Conservation (phyloP, 2,797 vertebrate species). For the Hippoglossus hippoglossus region DNA sequence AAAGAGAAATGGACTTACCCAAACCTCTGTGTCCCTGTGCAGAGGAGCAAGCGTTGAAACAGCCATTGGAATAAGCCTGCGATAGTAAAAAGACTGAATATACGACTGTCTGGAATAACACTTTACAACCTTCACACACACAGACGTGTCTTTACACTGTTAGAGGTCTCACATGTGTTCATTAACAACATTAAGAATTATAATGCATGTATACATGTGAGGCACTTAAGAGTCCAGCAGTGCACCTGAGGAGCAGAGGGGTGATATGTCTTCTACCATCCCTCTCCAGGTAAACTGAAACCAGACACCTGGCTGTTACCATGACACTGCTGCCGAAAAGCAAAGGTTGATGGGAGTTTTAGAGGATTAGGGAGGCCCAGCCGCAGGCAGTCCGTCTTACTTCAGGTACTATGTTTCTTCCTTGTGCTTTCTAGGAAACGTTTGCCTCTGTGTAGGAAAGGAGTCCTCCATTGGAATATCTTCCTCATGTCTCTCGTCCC, state of each 20-base stretch:
- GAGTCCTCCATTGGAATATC: not conserved
- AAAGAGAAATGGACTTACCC: slow-evolving; percentile 88
- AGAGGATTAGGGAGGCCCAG: slow-evolving; percentile 23
- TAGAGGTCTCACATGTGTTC: too few relatives aligned
- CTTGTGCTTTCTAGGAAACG: slow-evolving; percentile 2
- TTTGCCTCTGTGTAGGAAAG: not conserved
- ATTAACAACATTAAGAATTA: too few relatives aligned
- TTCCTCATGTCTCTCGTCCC: not conserved
- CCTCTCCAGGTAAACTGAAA: slow-evolving; percentile 69
- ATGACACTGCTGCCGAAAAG: slow-evolving; percentile 60
- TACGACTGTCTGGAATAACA: too few relatives aligned
- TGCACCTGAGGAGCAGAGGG: slow-evolving; percentile 30
- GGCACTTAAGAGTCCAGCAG: not conserved
- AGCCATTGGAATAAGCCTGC: slow-evolving; percentile 96
- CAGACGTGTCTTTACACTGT: too few relatives aligned
- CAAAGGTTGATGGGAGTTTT: slow-evolving; percentile 69
- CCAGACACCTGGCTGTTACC: slow-evolving; percentile 73
- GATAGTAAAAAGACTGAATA: slow-evolving; percentile 80
- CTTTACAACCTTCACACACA: too few relatives aligned
- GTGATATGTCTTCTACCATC: slow-evolving; percentile 20
- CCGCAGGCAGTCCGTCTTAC: slow-evolving; percentile 13
- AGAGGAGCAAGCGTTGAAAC: slow-evolving; percentile 87
- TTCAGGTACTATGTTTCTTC: slow-evolving; percentile 1
- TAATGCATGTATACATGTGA: too few relatives aligned
- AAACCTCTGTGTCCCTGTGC: slow-evolving; percentile 84